Conservation (phyloP, 1,140 invertebrate species). For the Whitmania pigra region DNA sequence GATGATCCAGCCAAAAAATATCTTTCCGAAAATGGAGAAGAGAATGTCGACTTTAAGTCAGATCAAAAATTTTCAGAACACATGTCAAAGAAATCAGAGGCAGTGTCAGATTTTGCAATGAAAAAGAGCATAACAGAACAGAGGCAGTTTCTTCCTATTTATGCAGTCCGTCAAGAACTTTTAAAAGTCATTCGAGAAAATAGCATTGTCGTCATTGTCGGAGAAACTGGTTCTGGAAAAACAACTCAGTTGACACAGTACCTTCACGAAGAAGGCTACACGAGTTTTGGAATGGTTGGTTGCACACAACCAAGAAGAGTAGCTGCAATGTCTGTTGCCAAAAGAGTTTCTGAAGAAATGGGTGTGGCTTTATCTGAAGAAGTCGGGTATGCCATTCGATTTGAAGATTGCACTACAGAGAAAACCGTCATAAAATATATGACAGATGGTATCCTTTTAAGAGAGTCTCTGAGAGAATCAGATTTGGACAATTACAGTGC, state of each 20-base stretch:
- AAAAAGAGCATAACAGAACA: conserved; percentile 76
- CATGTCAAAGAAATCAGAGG: conserved; percentile 59
- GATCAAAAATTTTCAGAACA: conserved; percentile 94
- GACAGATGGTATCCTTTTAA: conserved; percentile 93
- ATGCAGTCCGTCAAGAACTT: conserved; percentile 78
- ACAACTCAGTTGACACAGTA: conserved; percentile 82
- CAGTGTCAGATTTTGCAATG: conserved; percentile 74
- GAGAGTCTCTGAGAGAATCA: conserved; percentile 83
- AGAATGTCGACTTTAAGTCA: conserved; percentile 47
- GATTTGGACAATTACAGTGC: conserved; percentile 91
- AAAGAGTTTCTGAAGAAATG: conserved; percentile 97
- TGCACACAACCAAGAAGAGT: conserved; percentile 85
- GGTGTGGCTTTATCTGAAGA: conserved; percentile 58
- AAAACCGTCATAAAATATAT: conserved; percentile 95
- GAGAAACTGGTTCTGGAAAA: no score
- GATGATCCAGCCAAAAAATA: conserved; percentile 21
- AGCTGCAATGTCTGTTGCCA: conserved; percentile 97
- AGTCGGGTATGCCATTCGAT: conserved; percentile 96
- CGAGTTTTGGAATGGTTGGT: conserved; percentile 93
- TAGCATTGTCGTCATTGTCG: conserved; percentile 87
- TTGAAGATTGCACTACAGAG: conserved; percentile 93
- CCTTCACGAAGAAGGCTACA: conserved; percentile 39
- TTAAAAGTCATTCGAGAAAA: conserved; percentile 74
- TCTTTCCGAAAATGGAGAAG: no score
- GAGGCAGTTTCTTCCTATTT: conserved; percentile 81